A percentile compares a stretch with the other conserved stretches of the same genome.
Evolutionary conservation across 2,888 invertebrate species (phyloP).

Genomic region (Harmothoe impar): DNA sequence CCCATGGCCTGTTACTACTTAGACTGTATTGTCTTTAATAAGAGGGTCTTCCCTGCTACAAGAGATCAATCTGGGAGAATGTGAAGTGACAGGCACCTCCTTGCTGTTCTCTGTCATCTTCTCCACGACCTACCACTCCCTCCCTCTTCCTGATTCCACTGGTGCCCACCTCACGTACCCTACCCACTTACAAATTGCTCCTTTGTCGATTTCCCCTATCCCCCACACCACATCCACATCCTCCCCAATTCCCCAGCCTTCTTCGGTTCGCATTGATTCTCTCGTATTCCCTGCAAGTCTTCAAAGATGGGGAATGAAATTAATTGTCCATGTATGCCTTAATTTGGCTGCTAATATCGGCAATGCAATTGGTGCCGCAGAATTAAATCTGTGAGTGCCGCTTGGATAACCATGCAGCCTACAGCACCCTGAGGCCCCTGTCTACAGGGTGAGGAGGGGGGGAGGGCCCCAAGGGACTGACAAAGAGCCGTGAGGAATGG

Average conservation of each 20-base stretch:
- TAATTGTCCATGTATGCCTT: conserved; percentile 19
- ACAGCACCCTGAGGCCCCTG: background rate
- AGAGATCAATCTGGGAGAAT: background rate
- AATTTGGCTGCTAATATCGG: background rate
- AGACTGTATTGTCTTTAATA: background rate
- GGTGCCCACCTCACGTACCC: background rate
- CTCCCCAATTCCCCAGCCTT: too few relatives aligned
- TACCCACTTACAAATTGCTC: too few relatives aligned
- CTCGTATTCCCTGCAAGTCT: conserved; percentile 8
- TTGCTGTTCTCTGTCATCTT: background rate
- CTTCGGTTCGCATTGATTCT: background rate
- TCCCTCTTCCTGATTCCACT: background rate
- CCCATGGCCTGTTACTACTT: background rate
- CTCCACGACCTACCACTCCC: background rate
- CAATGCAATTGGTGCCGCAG: background rate
- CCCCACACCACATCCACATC: background rate
- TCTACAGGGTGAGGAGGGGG: too few relatives aligned
- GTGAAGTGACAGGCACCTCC: background rate
- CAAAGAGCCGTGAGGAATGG: too few relatives aligned
- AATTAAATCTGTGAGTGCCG: conserved; percentile 4
- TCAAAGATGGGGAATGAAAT: background rate
- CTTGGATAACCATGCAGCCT: background rate
- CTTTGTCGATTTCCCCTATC: background rate
- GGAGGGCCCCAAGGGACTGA: too few relatives aligned
- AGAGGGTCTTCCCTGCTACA: background rate